Evolutionary conservation across 2,888 invertebrate genomes (phyloP), one percentile per base, ranked within the genome.

Genomic region (Drosophila melanosoma): DNA sequence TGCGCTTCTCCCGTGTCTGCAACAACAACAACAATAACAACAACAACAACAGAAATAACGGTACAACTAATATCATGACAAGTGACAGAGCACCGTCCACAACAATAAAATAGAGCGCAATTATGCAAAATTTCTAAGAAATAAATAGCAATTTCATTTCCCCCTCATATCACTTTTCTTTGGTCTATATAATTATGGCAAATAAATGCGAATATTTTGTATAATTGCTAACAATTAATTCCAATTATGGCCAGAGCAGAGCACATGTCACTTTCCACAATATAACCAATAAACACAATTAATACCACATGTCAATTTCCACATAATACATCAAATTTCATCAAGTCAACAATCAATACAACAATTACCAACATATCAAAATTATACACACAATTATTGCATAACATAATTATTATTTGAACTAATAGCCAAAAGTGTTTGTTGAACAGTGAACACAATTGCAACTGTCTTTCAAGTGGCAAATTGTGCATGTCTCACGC

Each of bases 101-200:
- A 72, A 33, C 48, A 66, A 80, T 69, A 69, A 74, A 64, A 73
- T 61, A 51, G 68, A 49, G 32, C 60, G 45, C 64, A 75, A 80
- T 74, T 52, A 71, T 65, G 53, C 67, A 53, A 79, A 75, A 69
- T 70, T 67, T 79, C 75, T 75, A 78, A 81, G 71, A 79, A 65
- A 81, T 76, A 69, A 65, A 74, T 69, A 69, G 65, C 60, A 71
- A 72, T 74, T 82, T 77, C 79, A 70, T 17, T 29, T 42, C 38
- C 38, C n/a, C 8, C 57, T 10, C n/a, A n/a, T n/a, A 20, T 2
- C 33, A 35, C 17, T 20, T 42, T n/a, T 32, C 10, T 23, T 17
- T 32, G 7, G 20, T n/a, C 4, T 45, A 26, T 54, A 53, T 48
- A 64, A 49, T 64, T 49, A 49, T 64, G 48, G 12, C 11, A n/a